phyloP scores from a whole-genome alignment of 1,140 invertebrate species.

The Triops cancriformis region DNA sequence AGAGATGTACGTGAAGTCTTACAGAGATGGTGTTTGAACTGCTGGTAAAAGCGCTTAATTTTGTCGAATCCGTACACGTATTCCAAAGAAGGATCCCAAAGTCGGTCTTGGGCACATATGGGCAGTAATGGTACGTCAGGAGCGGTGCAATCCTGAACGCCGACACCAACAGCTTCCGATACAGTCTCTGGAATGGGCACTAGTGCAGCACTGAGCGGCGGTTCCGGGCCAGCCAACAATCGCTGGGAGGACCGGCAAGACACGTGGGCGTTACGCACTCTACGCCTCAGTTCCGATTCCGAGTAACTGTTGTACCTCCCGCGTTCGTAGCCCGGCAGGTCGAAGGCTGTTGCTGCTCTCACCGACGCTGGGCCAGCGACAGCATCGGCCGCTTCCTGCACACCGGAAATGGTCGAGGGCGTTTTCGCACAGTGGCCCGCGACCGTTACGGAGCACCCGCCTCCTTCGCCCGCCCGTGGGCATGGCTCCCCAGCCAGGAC shows the following conservation, averaged over 20 bases:
- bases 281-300: not conserved
- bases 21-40: slow-evolving; percentile 13
- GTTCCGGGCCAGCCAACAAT: not conserved
- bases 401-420: not conserved
- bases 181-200: not conserved
- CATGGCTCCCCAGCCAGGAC: not conserved
- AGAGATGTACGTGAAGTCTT: not conserved
- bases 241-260: not conserved
- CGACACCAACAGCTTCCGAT: not conserved
- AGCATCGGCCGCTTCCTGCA: not conserved
- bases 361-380: not conserved
- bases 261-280: slow-evolving; percentile 3
- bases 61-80: slow-evolving; percentile 13
- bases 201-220: not conserved
- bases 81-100: slow-evolving; percentile 10
- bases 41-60: slow-evolving; percentile 13
- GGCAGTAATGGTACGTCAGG: not conserved
- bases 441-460: not conserved
- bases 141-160: not conserved
- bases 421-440: not conserved
- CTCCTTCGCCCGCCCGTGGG: not conserved
- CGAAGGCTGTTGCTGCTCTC: slow-evolving; percentile 8
- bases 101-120: slow-evolving; percentile 2
- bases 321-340: not conserved
- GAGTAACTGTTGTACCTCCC: slow-evolving; percentile 6